Evolutionary conservation across 2,888 invertebrate species (phyloP).

Genomic region (Cremastinae sp.): DNA sequence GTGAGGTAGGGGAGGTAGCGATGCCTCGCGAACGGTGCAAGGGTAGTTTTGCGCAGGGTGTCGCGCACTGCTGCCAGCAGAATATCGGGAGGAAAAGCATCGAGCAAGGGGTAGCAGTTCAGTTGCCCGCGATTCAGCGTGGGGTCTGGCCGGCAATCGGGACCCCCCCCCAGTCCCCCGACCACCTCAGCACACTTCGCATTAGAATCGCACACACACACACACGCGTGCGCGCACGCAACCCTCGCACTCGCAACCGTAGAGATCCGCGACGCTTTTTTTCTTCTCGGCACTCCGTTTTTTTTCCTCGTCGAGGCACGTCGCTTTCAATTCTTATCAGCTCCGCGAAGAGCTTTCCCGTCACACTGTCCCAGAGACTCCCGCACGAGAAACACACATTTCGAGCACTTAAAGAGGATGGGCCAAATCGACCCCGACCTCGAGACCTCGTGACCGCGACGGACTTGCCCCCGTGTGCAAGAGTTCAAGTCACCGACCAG

Average conservation of each 20-base stretch:
- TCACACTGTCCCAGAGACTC: constrained; percentile 27
- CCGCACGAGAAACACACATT: constrained; percentile 31
- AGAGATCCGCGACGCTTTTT: constrained; percentile 15
- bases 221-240: constrained; percentile 13
- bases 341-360: too few species aligned
- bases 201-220: constrained; percentile 42
- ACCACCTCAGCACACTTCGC: constrained; percentile 52
- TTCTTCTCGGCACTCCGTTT: neutral
- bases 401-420: constrained; percentile 14
- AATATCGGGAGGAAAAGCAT: constrained; percentile 67
- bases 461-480: constrained; percentile 38
- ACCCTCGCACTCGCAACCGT: neutral
- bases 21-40: constrained; percentile 57
- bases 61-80: constrained; percentile 74
- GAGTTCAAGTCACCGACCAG: constrained; percentile 39
- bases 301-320: neutral
- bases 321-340: too few species aligned
- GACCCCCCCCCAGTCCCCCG: constrained; percentile 58
- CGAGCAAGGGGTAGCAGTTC: constrained; percentile 66
- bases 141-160: constrained; percentile 70
- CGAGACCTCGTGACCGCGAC: constrained; percentile 59
- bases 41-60: constrained; percentile 76
- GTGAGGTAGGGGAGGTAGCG: constrained; percentile 28
- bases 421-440: constrained; percentile 52
- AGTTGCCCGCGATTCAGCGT: constrained; percentile 79